Evolutionary conservation across 2,797 vertebrate species (phyloP), one percentile per base, ranked within the genome.

Genomic region (Tragelaphus eurycerus): DNA sequence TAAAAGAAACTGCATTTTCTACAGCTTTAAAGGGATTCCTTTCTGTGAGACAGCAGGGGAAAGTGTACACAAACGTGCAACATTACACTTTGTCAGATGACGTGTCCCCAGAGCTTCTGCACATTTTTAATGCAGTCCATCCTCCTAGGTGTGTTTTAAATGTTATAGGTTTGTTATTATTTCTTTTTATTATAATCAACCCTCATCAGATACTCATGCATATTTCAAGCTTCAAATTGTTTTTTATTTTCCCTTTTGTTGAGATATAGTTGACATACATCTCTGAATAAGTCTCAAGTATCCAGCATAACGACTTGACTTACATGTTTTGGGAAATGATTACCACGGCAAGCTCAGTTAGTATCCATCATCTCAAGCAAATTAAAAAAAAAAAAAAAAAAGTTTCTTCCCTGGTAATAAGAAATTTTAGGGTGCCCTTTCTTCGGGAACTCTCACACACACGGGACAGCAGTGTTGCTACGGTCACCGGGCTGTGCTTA

Each of bases 381-480:
- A 60, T 6, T 67, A 1, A 34, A 19, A 31, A 50, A 59, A 46
- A 50, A 59, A 46, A 2, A 29, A 10, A 5, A 43, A 43, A 5
- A 43, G 48, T 7, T 12, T 43, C 11, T 25, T 59, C 9, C 9
- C 29, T 1, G 2, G 21, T 17, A 15, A 13, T 17, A 4, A 12
- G 38, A 16, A 11, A 29, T 23, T 6, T 43, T 1, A 5, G n/a
- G 16, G 4, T 2, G 10, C 10, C 1, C 29, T 17, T 54, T 48
- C 11, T n/a, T 14, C 6, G 0, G 25, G 27, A 55, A 9, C 17
- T 21, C 19, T 50, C 48, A 13, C 5, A 2, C 12, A 7, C 43
- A 6, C 0, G 3, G 7, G 29, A 3, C 34, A 1, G 34, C 3
- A 1, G 3, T 1, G 7, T 1, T 29, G 6, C 7, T 3, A 0